Base-by-base conservation (phyloP, 2,113 vertebrate species). In the Reinhardtius hippoglossoides region DNA sequence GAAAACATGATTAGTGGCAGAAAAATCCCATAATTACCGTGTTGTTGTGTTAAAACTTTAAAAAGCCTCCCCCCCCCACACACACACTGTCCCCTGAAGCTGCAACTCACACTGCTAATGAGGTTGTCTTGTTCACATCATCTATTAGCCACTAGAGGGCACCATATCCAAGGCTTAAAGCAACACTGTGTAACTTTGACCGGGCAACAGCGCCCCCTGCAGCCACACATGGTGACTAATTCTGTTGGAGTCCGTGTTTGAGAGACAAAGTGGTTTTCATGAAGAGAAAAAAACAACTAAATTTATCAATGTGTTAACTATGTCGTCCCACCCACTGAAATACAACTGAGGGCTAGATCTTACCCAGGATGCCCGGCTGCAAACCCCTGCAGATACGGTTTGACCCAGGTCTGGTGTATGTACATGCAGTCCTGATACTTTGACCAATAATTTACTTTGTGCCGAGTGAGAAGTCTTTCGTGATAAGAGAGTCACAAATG, bases 371-470 rank as follows among this genome's bases (percentile, higher is more conserved):
- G 3, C 3, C 10, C 40, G 12, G 46, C 14, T 1, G 7, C 23
- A 63, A 67, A 61, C 48, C 40, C 20, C 46, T 48, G 48, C 31
- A 62, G 64, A 76, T 86, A 82, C 79, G 40, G 6, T 82, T 78
- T 88, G 82, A 92, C 89, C 83, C 88, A 91, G 83, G 88, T 74
- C 84, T 86, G 81, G 55, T 65, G 61, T 76, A 61, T 65, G 54
- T 81, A 92, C 95, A 96, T 96, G 95, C 94, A 95, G 93, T 95
- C 93, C 90, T 95, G 94, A 96, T 96, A 97, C 95, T 90, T 96
- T 96, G 95, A 95, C 56, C 50, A 93, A 97, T 97, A 97, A 97
- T 96, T 97, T 97, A 97, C 94, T 95, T 92, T 92, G 90, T 96
- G 95, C 95, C 95, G 94, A 96, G 94, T 81, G 74, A 79, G 20